Evolutionary conservation across 2,888 invertebrate genomes (phyloP), one percentile per base, ranked within the genome.

Genomic region (Xylota segnis): DNA sequence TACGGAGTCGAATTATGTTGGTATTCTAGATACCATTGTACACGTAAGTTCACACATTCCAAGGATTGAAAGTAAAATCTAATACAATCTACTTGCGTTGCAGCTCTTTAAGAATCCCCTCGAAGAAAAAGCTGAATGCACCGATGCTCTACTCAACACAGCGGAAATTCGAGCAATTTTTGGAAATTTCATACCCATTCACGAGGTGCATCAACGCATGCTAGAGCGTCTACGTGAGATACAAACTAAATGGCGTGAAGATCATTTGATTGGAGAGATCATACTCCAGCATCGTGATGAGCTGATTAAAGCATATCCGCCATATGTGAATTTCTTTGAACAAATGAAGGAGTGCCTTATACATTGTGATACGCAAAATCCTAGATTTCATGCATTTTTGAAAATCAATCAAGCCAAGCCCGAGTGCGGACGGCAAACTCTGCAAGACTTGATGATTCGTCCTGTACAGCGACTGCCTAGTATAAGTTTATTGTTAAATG

Each of bases 401-500:
- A 99, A 98, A 94, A 98, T 98, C 90, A 96, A 97, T 92, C 97
- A 97, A 93, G 96, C 97, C 45, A 96, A 96, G 92, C 97, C 98
- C 6, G 99, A 99, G 92, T 99, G 99, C 93, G 98, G 98, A 29
- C 95, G 99, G 89, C 98, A 99, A 93, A 97, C 96, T 90, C 94
- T 99, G 90, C 97, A 97, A 92, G 99, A 99, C 92, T 94, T 99
- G 88, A 95, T 99, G 93, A 99, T 99, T 90, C 95, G 99, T 91
- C 99, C 99, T 77, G 98, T 99, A 89, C 99, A 99, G 94, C 95
- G 99, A 91, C 94, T 99, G 92, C 99, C 99, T 89, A 98, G 98
- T 93, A 96, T 99, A 91, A 97, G 97, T 93, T 95, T 99, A 90
- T 94, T 99, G 89, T 94, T 99, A 90, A 97, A 96, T 92, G 98